These are phyloP conservation scores for Emydura subglobosa DNA, from an alignment of 2,113 vertebrate species.

Conservation along the genomic window DNA sequence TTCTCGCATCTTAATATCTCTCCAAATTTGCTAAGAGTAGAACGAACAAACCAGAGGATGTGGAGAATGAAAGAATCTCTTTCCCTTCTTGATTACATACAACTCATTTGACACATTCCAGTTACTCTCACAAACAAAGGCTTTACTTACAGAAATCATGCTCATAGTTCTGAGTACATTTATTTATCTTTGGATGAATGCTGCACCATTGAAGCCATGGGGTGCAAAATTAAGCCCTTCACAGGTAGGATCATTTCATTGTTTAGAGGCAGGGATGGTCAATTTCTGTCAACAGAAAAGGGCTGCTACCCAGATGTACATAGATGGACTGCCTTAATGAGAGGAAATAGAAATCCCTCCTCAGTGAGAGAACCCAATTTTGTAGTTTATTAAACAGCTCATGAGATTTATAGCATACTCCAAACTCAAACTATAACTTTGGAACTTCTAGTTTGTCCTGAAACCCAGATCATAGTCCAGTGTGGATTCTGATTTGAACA, in stretches of 20 bases:
- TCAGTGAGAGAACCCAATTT: neutral
- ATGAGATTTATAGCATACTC: neutral
- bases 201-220: neutral
- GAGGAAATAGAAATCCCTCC: neutral
- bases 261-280: neutral
- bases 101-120: neutral
- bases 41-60: neutral
- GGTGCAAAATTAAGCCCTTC: neutral
- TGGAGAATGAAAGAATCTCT: neutral
- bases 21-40: neutral
- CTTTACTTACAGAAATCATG: neutral
- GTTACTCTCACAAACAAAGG: neutral
- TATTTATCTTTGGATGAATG: neutral
- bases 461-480: neutral
- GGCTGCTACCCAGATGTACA: neutral
- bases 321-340: neutral
- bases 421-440: neutral
- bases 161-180: neutral
- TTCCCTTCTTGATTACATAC: neutral
- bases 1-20: accelerated
- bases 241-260: neutral
- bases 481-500: neutral
- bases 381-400: neutral
- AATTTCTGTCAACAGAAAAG: neutral
- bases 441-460: neutral